phyloP scores from a whole-genome alignment of 2,888 invertebrate genomes.

The Empis livida region DNA sequence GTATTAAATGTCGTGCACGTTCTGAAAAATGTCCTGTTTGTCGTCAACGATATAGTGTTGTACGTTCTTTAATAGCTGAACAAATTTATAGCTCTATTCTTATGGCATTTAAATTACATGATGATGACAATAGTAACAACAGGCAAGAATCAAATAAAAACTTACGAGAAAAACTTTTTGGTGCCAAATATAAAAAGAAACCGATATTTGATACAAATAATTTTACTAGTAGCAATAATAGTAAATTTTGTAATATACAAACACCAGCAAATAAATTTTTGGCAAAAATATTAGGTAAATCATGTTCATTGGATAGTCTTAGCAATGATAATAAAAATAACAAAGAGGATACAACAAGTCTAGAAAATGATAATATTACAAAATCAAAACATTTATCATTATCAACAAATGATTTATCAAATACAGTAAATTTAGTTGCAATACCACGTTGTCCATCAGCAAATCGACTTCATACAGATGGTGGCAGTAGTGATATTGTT shows the following conservation, averaged over 20 bases:
- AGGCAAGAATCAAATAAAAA: slow-evolving; percentile 16
- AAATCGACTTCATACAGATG: slow-evolving; percentile 5
- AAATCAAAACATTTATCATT: slow-evolving; percentile 33
- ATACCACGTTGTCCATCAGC: slow-evolving; percentile 12
- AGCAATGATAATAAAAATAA: background rate
- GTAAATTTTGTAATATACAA: background rate
- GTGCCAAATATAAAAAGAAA: slow-evolving; percentile 18
- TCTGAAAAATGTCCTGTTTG: slow-evolving; percentile 50
- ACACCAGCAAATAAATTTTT: slow-evolving; percentile 38
- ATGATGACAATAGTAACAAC: slow-evolving; percentile 20
- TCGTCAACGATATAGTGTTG: slow-evolving; percentile 40
- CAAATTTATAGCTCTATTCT: slow-evolving; percentile 41
- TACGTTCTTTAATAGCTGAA: slow-evolving; percentile 42
- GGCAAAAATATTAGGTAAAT: slow-evolving; percentile 37
- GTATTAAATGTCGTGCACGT: slow-evolving; percentile 45
- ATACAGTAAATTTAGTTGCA: slow-evolving; percentile 4
- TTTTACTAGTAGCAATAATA: background rate
- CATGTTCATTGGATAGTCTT: slow-evolving; percentile 40
- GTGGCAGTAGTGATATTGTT: no score
- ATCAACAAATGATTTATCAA: slow-evolving; percentile 37
- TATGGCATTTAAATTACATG: slow-evolving; percentile 38
- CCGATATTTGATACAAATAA: slow-evolving; percentile 1
- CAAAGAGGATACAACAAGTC: background rate
- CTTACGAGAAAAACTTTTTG: slow-evolving; percentile 39
- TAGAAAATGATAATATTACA: slow-evolving; percentile 15